Base-by-base conservation (phyloP, 2,888 invertebrate species). In the Standfussiana lucernea region DNA sequence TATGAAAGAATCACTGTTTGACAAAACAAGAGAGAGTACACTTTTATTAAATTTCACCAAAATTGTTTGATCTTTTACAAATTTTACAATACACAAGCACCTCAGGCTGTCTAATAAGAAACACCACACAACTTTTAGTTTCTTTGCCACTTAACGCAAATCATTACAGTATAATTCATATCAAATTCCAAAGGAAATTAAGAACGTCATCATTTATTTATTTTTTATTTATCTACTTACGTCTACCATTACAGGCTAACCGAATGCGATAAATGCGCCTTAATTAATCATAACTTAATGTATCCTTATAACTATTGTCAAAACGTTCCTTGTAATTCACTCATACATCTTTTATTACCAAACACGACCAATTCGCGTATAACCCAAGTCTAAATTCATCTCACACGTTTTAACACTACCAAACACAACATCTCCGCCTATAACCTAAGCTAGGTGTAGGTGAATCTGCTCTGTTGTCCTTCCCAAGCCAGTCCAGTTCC, bases 401-500 rank as follows among this genome's bases (percentile, higher is more conserved):
- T 62, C 61, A 37, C 35, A 62, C 35, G 21, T 61, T 47, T 28
- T 7, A 28, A 59, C 47, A 50, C 42, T 42, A 45, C 21, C 45
- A 53, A 79, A 47, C 21, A 10, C 28, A 28, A 80, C n/a, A 37
- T 67, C 45, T 62, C 37, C 15, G 37, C 18, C 75, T 74, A 80
- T 85, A 86, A 88, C 86, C 28, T 35, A 40, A 10, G 15, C 32
- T 10, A 50, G 40, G 72, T 53, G 87, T 87, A 87, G 82, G 87
- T n/a, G 21, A 66, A 42, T 59, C 13, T 80, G 81, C 79, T 74
- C 71, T 73, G 68, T 50, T 84, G 90, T 89, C 89, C 91, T 91
- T 90, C 90, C 71, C 71, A 80, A 86, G 87, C 89, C 89, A 93
- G 87, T 91, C 91, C 86, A 93, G 91, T 95, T 95, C 94, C 92